Evolutionary conservation across 2,113 vertebrate species (phyloP), one percentile per base, ranked within the genome.

Genomic region (Pagrus major): DNA sequence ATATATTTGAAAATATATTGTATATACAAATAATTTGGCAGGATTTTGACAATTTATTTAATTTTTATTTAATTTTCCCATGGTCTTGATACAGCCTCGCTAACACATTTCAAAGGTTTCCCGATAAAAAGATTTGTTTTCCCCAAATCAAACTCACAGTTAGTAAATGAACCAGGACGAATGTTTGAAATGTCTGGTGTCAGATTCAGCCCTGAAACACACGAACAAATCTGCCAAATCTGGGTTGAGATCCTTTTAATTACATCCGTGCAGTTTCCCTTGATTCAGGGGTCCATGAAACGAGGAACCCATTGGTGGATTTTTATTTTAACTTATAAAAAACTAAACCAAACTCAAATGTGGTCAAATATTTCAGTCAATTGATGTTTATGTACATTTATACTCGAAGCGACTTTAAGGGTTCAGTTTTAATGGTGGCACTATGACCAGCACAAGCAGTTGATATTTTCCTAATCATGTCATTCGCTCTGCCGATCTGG

Each of bases 1-100:
- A 91, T 87, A 76, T 83, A 72, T 85, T 86, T 84, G 39, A 71
- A 71, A 56, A 80, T 83, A 59, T 78, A 31, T 25, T 90, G 83
- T 86, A 88, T 47, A 80, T 76, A 72, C 33, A 64, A 37, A 41
- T 65, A 0, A 49, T 56, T 76, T 86, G 39, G 29, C 35, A 27
- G 47, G 4, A 61, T 66, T 58, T 65, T 76, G 39, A 47, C 3
- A 6, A 18, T 51, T 71, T 41, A 63, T 72, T 72, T 68, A 39
- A 74, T 51, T 39, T 65, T 76, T 25, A 86, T 79, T 83, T 83
- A 72, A 85, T 78, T 49, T 49, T 31, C n/a, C 78, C 5, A 1
- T 29, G 23, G 20, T 79, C 41, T 58, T 55, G 42, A 71, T 27
- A 49, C 25, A 69, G 20, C 33, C 55, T 47, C 46, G 52, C 35